These are phyloP conservation scores for Todiramphus saurophagus DNA, from an alignment of 2,113 vertebrate species.

Conservation along the genomic window DNA sequence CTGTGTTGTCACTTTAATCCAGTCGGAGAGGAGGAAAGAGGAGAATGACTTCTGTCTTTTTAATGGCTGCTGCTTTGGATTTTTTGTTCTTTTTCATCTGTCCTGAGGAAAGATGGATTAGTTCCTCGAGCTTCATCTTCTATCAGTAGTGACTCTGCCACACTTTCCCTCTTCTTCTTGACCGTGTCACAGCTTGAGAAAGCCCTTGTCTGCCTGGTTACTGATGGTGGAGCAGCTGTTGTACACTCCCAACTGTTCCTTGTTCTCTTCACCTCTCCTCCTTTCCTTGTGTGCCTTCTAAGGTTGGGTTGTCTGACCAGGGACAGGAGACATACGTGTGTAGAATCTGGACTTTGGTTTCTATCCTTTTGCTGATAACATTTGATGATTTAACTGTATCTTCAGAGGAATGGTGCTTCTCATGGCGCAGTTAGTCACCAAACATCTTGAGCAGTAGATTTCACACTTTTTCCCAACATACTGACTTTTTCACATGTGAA, in stretches of 20 bases:
- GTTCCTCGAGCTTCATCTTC: background rate
- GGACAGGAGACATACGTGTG: accelerated
- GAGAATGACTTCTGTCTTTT: background rate
- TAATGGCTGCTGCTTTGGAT: background rate
- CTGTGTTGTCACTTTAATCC: background rate
- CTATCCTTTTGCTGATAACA: background rate
- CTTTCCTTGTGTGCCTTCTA: background rate
- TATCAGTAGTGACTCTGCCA: background rate
- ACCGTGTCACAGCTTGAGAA: background rate
- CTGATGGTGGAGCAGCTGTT: background rate
- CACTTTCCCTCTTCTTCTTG: background rate
- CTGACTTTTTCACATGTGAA: background rate
- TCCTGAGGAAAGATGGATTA: background rate
- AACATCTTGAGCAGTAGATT: background rate
- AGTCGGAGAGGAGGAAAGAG: background rate
- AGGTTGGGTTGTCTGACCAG: background rate
- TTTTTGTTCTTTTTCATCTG: background rate
- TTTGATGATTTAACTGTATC: background rate
- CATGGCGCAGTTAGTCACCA: background rate
- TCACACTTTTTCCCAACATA: background rate
- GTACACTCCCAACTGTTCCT: background rate
- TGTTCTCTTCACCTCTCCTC: background rate
- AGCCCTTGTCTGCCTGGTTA: background rate
- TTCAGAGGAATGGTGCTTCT: background rate
- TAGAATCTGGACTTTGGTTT: background rate